phyloP scores from a whole-genome alignment of 2,797 vertebrate species.

The Rhinogobio ventralis region DNA sequence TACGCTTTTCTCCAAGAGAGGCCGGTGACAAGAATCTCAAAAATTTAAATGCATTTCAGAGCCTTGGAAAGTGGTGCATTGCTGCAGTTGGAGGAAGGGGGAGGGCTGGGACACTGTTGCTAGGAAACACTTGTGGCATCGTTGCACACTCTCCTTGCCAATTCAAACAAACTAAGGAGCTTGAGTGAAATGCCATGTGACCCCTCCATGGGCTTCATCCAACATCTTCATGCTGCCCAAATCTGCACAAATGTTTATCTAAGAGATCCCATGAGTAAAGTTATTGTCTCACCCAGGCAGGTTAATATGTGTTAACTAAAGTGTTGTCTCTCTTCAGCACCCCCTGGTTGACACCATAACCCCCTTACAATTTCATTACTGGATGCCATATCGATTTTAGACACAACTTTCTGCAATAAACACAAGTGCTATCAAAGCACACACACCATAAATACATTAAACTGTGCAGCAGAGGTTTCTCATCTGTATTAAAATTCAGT shows the following conservation, averaged over 20 bases:
- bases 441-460: slow-evolving; percentile 9
- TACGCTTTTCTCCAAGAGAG: neutral
- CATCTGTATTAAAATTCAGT: slow-evolving; percentile 37
- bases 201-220: slow-evolving; percentile 19
- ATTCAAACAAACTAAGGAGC: slow-evolving; percentile 65
- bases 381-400: slow-evolving; percentile 10
- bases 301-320: slow-evolving; percentile 60
- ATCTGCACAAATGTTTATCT: slow-evolving; percentile 17
- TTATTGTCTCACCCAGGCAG: slow-evolving; percentile 34
- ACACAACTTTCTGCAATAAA: neutral
- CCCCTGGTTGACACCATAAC: slow-evolving; percentile 37
- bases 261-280: neutral
- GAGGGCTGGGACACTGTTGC: slow-evolving; percentile 77
- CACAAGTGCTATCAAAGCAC: slow-evolving; percentile 13
- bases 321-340: slow-evolving; percentile 20
- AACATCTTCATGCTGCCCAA: neutral
- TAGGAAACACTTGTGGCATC: slow-evolving; percentile 86
- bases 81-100: slow-evolving; percentile 71
- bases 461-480: slow-evolving; percentile 15
- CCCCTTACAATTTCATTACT: slow-evolving; percentile 15
- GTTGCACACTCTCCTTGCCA: slow-evolving; percentile 67
- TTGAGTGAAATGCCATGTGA: slow-evolving; percentile 71
- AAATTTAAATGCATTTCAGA: slow-evolving; percentile 76
- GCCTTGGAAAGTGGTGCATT: slow-evolving; percentile 79
- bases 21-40: slow-evolving; percentile 44